These are phyloP conservation scores for Nannospalax galili DNA, from an alignment of 2,113 vertebrate species.

Conservation along the genomic window DNA sequence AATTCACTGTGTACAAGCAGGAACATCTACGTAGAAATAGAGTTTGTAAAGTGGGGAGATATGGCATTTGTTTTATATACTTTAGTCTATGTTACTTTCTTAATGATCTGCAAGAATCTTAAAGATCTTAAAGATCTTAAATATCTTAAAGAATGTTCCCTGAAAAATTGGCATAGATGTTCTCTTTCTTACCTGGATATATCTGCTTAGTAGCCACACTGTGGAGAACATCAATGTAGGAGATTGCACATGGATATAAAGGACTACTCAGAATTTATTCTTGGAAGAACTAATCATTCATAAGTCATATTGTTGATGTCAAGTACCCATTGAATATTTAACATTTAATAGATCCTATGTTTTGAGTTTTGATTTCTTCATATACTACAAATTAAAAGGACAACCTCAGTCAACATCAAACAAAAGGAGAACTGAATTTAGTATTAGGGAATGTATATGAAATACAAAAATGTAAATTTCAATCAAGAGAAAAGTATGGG, in stretches of 20 bases:
- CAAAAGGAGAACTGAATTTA: not conserved
- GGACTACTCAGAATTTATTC: not conserved
- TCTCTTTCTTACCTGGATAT: not conserved
- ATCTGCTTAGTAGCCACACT: not conserved
- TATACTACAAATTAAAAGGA: not conserved
- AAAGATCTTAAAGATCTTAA: no score
- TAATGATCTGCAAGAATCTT: not conserved
- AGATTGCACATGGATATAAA: not conserved
- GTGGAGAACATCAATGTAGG: not conserved
- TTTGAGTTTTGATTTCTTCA: not conserved
- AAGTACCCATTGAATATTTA: not conserved
- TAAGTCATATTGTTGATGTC: not conserved
- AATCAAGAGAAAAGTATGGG: constrained; percentile 11
- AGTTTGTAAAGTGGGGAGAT: not conserved
- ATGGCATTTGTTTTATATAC: not conserved
- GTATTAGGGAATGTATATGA: not conserved
- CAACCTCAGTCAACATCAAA: no score
- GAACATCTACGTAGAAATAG: not conserved
- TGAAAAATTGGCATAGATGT: not conserved
- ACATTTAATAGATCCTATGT: not conserved
- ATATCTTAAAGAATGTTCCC: not conserved
- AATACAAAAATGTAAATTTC: not conserved
- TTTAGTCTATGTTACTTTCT: not conserved
- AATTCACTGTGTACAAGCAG: not conserved
- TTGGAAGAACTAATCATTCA: not conserved